phyloP scores from a whole-genome alignment of 1,140 invertebrate species.

The Lithobius niger region DNA sequence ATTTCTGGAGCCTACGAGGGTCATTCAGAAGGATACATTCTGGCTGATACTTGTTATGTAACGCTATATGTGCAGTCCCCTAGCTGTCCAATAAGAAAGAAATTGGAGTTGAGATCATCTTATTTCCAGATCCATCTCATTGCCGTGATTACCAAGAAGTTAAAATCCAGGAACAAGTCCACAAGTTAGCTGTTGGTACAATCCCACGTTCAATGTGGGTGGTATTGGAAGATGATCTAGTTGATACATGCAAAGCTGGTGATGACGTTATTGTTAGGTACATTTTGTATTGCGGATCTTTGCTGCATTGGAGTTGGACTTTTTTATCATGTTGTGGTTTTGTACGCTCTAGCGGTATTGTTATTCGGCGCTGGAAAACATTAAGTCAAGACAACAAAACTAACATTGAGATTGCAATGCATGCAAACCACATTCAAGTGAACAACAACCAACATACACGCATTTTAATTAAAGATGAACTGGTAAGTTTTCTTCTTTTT shows the following conservation, averaged over 20 bases:
- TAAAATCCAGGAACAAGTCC: conserved; percentile 63
- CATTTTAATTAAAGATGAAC: conserved; percentile 48
- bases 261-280: conserved; percentile 75
- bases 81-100: too few species aligned
- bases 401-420: conserved; percentile 54
- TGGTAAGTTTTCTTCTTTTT: conserved; percentile 27
- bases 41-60: too few species aligned
- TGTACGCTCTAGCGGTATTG: conserved; percentile 46
- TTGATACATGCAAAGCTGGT: conserved; percentile 74
- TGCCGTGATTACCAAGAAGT: conserved; percentile 84
- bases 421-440: conserved; percentile 54
- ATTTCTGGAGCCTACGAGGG: too few species aligned
- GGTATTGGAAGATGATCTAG: conserved; percentile 69
- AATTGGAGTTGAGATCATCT: too few species aligned
- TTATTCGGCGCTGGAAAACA: conserved; percentile 56
- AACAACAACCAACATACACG: conserved; percentile 50
- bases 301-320: background rate
- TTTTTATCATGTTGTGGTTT: too few species aligned
- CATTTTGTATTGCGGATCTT: too few species aligned
- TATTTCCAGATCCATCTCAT: conserved; percentile 46
- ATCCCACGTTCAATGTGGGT: conserved; percentile 66
- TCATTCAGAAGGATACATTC: too few species aligned
- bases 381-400: conserved; percentile 41
- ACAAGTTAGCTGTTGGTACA: conserved; percentile 50
- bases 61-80: too few species aligned